Conservation (phyloP, 2,113 vertebrate species). For the Cyprinodon variegatus region DNA sequence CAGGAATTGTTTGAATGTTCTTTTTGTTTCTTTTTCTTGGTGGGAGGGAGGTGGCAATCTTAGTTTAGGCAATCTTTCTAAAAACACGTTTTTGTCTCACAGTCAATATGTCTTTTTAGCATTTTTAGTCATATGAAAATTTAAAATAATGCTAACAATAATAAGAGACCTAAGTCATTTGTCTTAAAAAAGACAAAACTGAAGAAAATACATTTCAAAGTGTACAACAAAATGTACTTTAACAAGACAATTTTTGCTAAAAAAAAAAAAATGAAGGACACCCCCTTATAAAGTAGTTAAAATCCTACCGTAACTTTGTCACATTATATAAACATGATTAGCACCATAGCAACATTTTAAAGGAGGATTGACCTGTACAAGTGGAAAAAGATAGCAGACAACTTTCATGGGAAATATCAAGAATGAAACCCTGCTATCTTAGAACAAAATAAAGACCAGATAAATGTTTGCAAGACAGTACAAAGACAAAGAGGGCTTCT, state of each 20-base stretch:
- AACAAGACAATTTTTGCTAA: background rate
- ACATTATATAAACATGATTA: background rate
- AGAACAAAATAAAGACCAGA: background rate
- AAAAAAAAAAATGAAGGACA: background rate
- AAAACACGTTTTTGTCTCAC: background rate
- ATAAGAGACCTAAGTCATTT: background rate
- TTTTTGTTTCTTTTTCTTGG: background rate
- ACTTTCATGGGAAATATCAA: background rate
- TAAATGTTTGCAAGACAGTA: background rate
- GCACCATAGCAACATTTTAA: background rate
- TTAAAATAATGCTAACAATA: background rate
- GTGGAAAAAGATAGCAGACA: background rate
- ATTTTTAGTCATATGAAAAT: background rate
- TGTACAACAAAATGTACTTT: background rate
- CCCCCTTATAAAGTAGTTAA: background rate
- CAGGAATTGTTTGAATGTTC: conserved; percentile 2
- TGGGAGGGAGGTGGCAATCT: too few species aligned
- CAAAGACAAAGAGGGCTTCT: background rate
- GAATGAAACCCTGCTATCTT: background rate
- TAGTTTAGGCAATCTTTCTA: too few species aligned
- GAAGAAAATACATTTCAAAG: background rate
- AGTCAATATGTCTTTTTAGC: background rate
- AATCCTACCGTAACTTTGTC: background rate
- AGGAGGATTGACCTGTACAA: background rate
- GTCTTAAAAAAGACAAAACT: background rate